Base-by-base conservation (phyloP, 1,140 invertebrate species). In the Penaeus vannamei region DNA sequence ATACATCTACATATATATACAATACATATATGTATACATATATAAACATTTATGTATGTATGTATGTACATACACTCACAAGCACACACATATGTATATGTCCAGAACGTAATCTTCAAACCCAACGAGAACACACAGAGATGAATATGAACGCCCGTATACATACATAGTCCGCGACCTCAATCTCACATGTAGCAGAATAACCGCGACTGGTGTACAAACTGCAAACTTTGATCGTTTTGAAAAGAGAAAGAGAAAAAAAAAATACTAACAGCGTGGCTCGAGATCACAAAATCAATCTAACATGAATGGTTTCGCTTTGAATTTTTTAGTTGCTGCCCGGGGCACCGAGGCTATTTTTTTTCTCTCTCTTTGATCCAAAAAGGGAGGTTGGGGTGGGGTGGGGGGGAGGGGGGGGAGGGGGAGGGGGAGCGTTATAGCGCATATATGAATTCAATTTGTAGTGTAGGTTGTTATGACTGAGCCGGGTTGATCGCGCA, bases 371-470 rank as follows among this genome's bases (percentile, higher is more conserved):
- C 53, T 53, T 53, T 53, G 53, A 53, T 53, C 53, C 53, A 53
- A 53, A 53, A 53, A 53, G 53, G 53, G 53, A 42, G 12, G 53
- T 53, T 12, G 53, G 53, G 53, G 8, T 12, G 10, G 10, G 17
- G 0, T 0, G 53, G 12, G 53, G 4, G 10, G 53, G 53, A 12
- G 53, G 4, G 12, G 53, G 53, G 53, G 53, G 46, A 8, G 46
- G 46, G 46, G 17, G 53, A 12, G 61, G 32, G 81, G 77, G 81
- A 26, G 81, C 32, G 59, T 83, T 83, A 32, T 53, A 62, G 53
- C 59, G 81, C n/a, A 60, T 83, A 62, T 82, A 83, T 83, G 81
- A 83, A 83, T 83, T 83, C 60, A 61, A 83, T 83, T 83, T 83
- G 81, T 62, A 61, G 81, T 60, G 42, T 19, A 23, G 42, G 14